Base-by-base conservation (phyloP, 2,113 vertebrate species). In the Plectropomus leopardus region DNA sequence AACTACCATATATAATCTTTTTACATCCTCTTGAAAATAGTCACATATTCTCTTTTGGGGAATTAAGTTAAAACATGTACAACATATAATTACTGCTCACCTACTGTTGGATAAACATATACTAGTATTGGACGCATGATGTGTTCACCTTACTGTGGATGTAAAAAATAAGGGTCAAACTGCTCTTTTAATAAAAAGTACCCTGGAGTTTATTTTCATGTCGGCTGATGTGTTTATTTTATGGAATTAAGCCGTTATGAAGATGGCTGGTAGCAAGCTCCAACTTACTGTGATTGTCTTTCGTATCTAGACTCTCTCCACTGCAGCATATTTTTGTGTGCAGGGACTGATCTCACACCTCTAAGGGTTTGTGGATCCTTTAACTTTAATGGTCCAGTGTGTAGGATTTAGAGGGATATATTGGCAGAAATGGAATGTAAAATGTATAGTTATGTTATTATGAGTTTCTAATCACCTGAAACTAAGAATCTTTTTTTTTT, bases 151-250 rank as follows among this genome's bases (percentile, higher is more conserved):
- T 48, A n/a, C 30, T 8, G 9, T 42, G 40, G 21, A 42, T 66
- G 5, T 70, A 57, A 45, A n/a, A 60, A 60, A 54, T 32, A 45
- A 50, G 26, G 42, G 26, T n/a, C 19, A 34, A 30, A 2, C 13
- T 60, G 21, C 54, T 61, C 7, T n/a, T 75, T 75, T 40, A 30
- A 45, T 42, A 7, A 59, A 15, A 72, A 40, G 45, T 68, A 28
- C 23, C 10, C 7, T 47, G 8, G 16, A 53, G 13, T 60, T 44
- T 28, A 23, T 44, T 71, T 45, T 15, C n/a, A 57, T 40, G 4
- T 45, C 11, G n/a, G 16, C 26, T 64, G 0, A 13, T 40, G 54
- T 15, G 4, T 53, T n/a, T 23, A 60, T 60, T 45, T 45, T 5
- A 58, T 57, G 17, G 5, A 58, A 14, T 55, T 17, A 44, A 30